phyloP scores from a whole-genome alignment of 1,140 invertebrate species.

The Armadillidium nasatum region DNA sequence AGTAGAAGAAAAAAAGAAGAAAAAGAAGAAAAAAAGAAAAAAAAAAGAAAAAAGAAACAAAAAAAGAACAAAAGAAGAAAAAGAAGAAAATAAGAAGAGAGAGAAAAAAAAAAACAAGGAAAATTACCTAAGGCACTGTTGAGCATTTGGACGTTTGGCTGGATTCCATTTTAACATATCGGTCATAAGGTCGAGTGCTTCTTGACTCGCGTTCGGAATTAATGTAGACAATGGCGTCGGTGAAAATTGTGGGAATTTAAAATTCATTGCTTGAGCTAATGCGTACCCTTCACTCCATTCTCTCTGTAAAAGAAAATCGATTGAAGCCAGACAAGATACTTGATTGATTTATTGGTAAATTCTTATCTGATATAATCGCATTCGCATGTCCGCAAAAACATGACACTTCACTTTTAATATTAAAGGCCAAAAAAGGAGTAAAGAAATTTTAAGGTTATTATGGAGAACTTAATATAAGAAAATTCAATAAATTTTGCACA shows the following conservation, averaged over 20 bases:
- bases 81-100: too few relatives aligned
- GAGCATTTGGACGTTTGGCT: constrained; percentile 81
- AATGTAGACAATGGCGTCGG: constrained; percentile 72
- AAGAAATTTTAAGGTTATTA: too few relatives aligned
- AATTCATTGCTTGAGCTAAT: constrained; percentile 88
- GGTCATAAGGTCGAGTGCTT: constrained; percentile 77
- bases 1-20: too few relatives aligned
- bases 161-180: constrained; percentile 78
- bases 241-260: constrained; percentile 86
- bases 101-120: too few relatives aligned
- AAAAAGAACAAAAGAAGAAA: too few relatives aligned
- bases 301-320: constrained; percentile 55
- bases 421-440: background rate
- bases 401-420: background rate
- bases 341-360: background rate
- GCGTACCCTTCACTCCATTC: constrained; percentile 95
- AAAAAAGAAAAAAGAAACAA: too few relatives aligned
- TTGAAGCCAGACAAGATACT: background rate
- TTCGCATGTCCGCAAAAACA: background rate
- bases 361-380: background rate
- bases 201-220: constrained; percentile 75
- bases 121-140: constrained; percentile 77
- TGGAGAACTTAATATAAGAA: too few relatives aligned
- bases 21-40: too few relatives aligned
- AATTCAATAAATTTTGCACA: too few relatives aligned